Percentiles rank a stretch among this genome's conserved stretches.
These are phyloP conservation scores for Mormyrus lacerda DNA, from an alignment of 2,113 vertebrate species.

Conservation along the genomic window DNA sequence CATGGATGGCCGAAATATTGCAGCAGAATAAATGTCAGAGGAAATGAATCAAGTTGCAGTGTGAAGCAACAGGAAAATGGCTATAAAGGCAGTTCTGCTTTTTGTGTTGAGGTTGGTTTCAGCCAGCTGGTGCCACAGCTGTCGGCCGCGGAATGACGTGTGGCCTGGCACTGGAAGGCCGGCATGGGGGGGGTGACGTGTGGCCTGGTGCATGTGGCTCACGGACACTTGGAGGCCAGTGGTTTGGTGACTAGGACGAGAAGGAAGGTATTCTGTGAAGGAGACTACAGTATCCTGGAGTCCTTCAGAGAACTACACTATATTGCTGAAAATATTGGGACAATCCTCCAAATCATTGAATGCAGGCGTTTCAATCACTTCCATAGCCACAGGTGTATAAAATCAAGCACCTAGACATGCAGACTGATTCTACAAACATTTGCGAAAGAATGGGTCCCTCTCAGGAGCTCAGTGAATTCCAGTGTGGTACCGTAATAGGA, in stretches of 20 bases:
- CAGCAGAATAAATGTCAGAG: constrained; percentile 22
- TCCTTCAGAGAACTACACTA: background rate
- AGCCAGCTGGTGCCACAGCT: constrained; percentile 38
- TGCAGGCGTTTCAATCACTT: too few relatives aligned
- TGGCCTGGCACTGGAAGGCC: too few relatives aligned
- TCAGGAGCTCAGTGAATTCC: too few relatives aligned
- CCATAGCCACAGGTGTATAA: too few relatives aligned
- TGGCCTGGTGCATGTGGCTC: background rate
- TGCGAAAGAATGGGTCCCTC: too few relatives aligned
- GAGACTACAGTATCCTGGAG: background rate
- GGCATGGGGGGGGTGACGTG: background rate
- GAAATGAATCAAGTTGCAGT: constrained; percentile 44
- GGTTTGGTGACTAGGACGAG: background rate
- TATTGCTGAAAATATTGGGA: too few relatives aligned
- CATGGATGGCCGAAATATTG: background rate
- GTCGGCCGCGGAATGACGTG: constrained; percentile 4
- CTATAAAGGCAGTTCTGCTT: constrained; percentile 43
- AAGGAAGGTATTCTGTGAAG: background rate
- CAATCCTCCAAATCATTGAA: too few relatives aligned
- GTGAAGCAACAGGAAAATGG: constrained; percentile 53
- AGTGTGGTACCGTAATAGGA: too few relatives aligned
- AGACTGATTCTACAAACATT: too few relatives aligned
- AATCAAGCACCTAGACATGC: too few relatives aligned
- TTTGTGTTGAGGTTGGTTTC: constrained; percentile 21
- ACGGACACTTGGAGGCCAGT: background rate